These are phyloP conservation scores for Bovichtus variegatus DNA, from an alignment of 2,797 vertebrate genomes.

Conservation along the genomic window DNA sequence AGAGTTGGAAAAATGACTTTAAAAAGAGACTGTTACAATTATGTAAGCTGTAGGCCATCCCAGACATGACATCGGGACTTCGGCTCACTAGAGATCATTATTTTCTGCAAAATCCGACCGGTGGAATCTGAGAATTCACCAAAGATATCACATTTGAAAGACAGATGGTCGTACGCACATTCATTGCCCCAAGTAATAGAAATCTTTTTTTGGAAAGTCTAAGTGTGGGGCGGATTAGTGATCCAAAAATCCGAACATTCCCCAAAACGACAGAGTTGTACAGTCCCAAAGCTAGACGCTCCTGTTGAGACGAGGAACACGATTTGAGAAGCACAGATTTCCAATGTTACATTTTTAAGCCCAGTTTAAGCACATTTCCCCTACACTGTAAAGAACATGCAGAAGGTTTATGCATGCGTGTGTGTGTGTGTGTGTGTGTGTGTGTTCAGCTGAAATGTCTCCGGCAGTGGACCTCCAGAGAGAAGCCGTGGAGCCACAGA, in stretches of 20 bases:
- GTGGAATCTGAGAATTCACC: slow-evolving; percentile 1
- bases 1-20: neutral
- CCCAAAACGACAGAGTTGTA: slow-evolving; percentile 8
- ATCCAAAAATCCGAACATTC: neutral
- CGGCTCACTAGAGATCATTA: neutral
- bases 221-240: slow-evolving; percentile 7
- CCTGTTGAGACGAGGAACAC: neutral
- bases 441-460: neutral
- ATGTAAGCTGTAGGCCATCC: neutral
- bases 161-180: slow-evolving; percentile 5
- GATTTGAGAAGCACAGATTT: slow-evolving; percentile 12
- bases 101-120: neutral
- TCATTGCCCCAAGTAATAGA: neutral
- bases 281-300: slow-evolving; percentile 3
- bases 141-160: neutral
- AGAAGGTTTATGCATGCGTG: neutral
- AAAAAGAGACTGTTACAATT: neutral
- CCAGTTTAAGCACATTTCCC: neutral
- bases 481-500: slow-evolving; percentile 1
- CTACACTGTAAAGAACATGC: neutral
- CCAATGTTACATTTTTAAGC: neutral
- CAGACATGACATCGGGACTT: neutral
- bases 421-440: neutral
- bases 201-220: neutral
- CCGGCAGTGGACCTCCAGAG: neutral